A percentile compares a stretch with the other conserved stretches of the same genome.
Evolutionary conservation across 2,888 invertebrate genomes (phyloP).

Genomic region (Thereva unica): DNA sequence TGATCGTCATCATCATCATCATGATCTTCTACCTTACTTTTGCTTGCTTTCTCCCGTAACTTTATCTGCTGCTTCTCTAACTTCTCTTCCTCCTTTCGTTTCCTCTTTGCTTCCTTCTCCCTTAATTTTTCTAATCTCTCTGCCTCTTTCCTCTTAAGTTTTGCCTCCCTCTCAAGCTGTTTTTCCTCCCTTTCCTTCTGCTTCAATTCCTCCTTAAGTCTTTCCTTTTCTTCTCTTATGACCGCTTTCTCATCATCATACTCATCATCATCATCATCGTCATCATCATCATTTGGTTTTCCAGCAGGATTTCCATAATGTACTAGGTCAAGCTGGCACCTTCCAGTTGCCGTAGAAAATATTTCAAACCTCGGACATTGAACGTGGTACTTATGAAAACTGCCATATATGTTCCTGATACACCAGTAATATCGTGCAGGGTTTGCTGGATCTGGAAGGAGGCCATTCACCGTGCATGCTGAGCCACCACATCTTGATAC

Average conservation of each 20-base stretch:
- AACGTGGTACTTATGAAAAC: constrained; percentile 42
- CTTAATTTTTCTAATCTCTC: constrained; percentile 6
- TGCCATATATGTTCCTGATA: constrained; percentile 36
- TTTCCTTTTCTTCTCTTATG: constrained; percentile 18
- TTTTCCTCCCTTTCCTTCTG: constrained; percentile 16
- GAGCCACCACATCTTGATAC: constrained; percentile 38
- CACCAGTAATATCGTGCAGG: constrained; percentile 42
- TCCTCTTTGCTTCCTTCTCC: neutral
- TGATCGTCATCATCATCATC: constrained; percentile 24
- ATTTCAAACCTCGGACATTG: constrained; percentile 36
- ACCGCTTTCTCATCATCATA: constrained; percentile 10
- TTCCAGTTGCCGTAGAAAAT: constrained; percentile 31
- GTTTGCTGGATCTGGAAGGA: constrained; percentile 38
- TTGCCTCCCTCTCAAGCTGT: constrained; percentile 16
- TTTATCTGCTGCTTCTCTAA: constrained; percentile 11
- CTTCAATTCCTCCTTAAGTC: constrained; percentile 10
- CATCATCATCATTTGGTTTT: constrained; percentile 13
- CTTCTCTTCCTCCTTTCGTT: constrained; percentile 16
- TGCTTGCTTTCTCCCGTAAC: neutral
- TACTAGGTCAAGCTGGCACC: constrained; percentile 29
- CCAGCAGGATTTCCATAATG: constrained; percentile 4
- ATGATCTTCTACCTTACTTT: neutral
- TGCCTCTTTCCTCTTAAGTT: constrained; percentile 6
- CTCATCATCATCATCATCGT: constrained; percentile 13
- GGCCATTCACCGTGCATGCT: constrained; percentile 34